These are phyloP conservation scores for Pogonocherus hispidulus DNA, from an alignment of 2,888 invertebrate genomes.

Conservation along the genomic window DNA sequence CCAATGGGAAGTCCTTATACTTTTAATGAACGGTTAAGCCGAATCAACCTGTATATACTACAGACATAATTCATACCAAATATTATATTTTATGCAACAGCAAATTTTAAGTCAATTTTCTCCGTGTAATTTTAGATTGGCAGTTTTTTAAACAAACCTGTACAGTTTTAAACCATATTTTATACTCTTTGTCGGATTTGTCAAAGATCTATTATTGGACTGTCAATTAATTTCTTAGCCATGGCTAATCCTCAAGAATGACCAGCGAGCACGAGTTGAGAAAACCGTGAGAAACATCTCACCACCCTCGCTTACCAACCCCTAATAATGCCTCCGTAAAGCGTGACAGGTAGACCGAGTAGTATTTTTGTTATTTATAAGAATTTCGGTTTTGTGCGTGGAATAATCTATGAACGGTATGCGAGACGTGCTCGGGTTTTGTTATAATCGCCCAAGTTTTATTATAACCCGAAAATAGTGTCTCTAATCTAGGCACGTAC, in stretches of 20 bases:
- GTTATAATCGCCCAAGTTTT: neutral
- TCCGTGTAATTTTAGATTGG: too few relatives aligned
- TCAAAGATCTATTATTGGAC: constrained; percentile 20
- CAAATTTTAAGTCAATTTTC: too few relatives aligned
- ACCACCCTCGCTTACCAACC: constrained; percentile 1
- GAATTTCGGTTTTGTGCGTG: constrained; percentile 12
- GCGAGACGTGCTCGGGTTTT: constrained; percentile 8
- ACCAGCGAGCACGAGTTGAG: constrained; percentile 18
- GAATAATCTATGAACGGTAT: constrained; percentile 16
- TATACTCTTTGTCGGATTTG: constrained; percentile 22
- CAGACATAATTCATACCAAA: too few relatives aligned
- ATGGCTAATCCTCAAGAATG: constrained; percentile 11
- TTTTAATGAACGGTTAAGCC: too few relatives aligned
- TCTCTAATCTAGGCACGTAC: constrained; percentile 19
- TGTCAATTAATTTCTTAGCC: constrained; percentile 20
- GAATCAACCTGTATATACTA: too few relatives aligned
- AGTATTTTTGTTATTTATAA: constrained; percentile 13
- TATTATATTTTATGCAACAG: too few relatives aligned
- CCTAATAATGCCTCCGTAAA: constrained; percentile 3
- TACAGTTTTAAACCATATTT: too few relatives aligned
- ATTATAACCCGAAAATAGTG: constrained; percentile 21
- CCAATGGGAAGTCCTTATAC: too few relatives aligned
- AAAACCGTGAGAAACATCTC: constrained; percentile 23
- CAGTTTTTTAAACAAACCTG: too few relatives aligned
- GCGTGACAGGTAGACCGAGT: constrained; percentile 18